phyloP scores from a whole-genome alignment of 2,888 invertebrate species.

The Rhagonycha lutea region DNA sequence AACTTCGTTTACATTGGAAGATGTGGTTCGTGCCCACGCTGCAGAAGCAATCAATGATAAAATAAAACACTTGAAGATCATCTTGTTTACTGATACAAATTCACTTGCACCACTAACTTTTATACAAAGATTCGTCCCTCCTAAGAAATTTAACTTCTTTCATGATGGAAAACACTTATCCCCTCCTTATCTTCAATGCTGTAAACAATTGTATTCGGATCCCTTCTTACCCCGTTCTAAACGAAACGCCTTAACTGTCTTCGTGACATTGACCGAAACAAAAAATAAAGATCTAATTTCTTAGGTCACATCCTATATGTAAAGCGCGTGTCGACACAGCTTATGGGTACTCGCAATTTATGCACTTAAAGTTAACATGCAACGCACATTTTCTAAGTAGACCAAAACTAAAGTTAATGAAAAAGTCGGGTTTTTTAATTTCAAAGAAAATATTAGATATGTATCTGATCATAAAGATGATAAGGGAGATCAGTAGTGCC shows the following conservation, averaged over 20 bases:
- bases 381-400: conserved; percentile 45
- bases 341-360: conserved; percentile 24
- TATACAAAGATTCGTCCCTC: conserved; percentile 42
- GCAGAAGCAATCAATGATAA: conserved; percentile 61
- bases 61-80: conserved; percentile 64
- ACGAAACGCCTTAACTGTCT: conserved; percentile 19
- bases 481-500: conserved; percentile 33
- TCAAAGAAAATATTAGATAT: neutral
- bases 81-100: conserved; percentile 54
- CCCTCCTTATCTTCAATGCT: conserved; percentile 36
- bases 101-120: conserved; percentile 38
- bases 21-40: conserved; percentile 60
- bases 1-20: conserved; percentile 56
- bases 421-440: neutral
- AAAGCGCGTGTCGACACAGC: conserved; percentile 43
- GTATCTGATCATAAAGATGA: conserved; percentile 1
- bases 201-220: conserved; percentile 13
- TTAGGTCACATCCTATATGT: conserved; percentile 40
- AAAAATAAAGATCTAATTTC: conserved; percentile 48
- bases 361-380: conserved; percentile 42
- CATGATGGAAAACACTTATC: conserved; percentile 40
- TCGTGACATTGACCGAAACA: conserved; percentile 47
- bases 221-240: conserved; percentile 13
- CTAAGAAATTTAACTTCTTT: conserved; percentile 47
- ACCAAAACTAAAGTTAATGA: conserved; percentile 42